Evolutionary conservation across 2,797 vertebrate genomes (phyloP), one percentile per base, ranked within the genome.

Genomic region (Thalassophryne amazonica): DNA sequence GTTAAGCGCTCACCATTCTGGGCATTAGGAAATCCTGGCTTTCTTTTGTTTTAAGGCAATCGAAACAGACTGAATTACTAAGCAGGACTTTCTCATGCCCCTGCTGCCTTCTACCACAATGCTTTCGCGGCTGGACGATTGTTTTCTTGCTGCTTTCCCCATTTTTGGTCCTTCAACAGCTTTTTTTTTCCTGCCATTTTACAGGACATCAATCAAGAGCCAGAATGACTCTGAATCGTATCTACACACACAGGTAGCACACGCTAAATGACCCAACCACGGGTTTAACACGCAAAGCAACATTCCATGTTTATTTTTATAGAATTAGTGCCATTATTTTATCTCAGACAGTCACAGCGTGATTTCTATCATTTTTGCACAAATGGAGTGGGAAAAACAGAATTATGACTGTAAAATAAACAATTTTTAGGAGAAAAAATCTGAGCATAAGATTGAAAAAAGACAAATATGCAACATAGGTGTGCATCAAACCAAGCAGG

Each of bases 1-100:
- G 88, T 91, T 90, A 73, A 78, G 85, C 86, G 67, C 80, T 88
- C 81, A 42, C 77, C 76, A 86, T 85, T 90, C 86, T 84, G 58
- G 36, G 60, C 81, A 80, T 88, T 89, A 90, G 89, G 90, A 92
- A 91, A 91, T 92, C 89, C 90, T 91, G 89, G 86, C 90, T 90
- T 91, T 91, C 87, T 89, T 89, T 75, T 51, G 60, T 69, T 73
- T 39, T 34, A 73, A 82, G 58, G 80, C 80, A 71, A 79, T 80
- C 42, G 35, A 84, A 80, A 79, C 72, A 65, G 55, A 79, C 73
- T 72, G 57, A 78, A 78, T 79, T 84, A 54, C 49, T 41, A 71
- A 84, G 81, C 67, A 30, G 69, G 70, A 85, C 74, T 85, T 91
- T 91, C 90, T 89, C 89, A 91, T 89, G 84, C 68, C 33, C 50